These are phyloP conservation scores for Gymnocheta viridis DNA, from an alignment of 2,888 invertebrate species.

Conservation along the genomic window DNA sequence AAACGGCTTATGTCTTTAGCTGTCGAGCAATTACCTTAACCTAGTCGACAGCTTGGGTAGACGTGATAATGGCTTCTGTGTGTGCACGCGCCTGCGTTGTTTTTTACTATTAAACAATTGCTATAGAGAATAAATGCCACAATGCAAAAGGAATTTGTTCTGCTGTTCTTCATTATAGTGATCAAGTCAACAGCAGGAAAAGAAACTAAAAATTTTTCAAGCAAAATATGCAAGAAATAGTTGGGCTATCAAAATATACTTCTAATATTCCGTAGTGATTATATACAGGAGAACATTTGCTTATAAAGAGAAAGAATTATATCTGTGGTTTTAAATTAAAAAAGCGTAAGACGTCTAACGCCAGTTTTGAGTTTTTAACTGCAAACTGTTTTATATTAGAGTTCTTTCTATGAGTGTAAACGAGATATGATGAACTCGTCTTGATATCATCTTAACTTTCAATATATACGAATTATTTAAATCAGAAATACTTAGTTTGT, in stretches of 20 bases:
- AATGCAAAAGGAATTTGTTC: slow-evolving; percentile 53
- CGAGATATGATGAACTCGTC: too few relatives aligned
- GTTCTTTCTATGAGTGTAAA: too few relatives aligned
- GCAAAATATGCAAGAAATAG: slow-evolving; percentile 27
- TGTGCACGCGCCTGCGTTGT: slow-evolving; percentile 66
- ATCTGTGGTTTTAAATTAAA: too few relatives aligned
- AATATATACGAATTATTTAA: too few relatives aligned
- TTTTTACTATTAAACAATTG: slow-evolving; percentile 50
- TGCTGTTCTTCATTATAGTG: slow-evolving; percentile 46
- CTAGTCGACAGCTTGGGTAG: slow-evolving; percentile 69
- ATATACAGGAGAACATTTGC: not conserved
- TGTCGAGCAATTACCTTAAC: slow-evolving; percentile 70
- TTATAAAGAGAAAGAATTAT: not conserved
- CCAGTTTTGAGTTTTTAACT: too few relatives aligned
- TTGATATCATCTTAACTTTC: too few relatives aligned
- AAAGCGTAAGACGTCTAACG: too few relatives aligned
- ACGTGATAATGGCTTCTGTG: slow-evolving; percentile 72
- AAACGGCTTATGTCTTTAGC: slow-evolving; percentile 67
- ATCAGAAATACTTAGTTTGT: too few relatives aligned
- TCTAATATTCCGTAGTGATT: slow-evolving; percentile 43
- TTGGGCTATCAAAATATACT: slow-evolving; percentile 51
- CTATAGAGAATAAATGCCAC: slow-evolving; percentile 63
- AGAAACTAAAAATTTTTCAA: not conserved
- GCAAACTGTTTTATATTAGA: too few relatives aligned
- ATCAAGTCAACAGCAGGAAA: not conserved